Evolutionary conservation across 1,140 invertebrate genomes (phyloP).

Genomic region (Augochlora pura): DNA sequence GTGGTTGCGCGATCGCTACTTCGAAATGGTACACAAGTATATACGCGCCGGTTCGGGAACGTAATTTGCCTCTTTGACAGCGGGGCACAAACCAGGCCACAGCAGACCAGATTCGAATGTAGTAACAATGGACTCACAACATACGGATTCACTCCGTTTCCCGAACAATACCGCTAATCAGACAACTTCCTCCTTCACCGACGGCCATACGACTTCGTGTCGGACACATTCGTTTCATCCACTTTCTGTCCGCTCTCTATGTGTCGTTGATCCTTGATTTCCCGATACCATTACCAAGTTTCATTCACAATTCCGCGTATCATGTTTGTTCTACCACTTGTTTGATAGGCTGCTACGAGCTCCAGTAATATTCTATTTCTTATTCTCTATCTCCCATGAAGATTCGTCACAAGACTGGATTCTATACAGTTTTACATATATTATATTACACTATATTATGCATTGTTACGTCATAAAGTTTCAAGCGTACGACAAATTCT

Average conservation of each 20-base stretch:
- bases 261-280: background rate
- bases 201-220: background rate
- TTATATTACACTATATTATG: no score
- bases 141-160: conserved; percentile 47
- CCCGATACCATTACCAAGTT: background rate
- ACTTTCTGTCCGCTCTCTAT: background rate
- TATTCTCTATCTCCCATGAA: no score
- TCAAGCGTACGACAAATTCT: no score
- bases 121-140: conserved; percentile 46
- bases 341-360: no score
- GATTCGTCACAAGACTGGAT: no score
- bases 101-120: conserved; percentile 48
- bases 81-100: conserved; percentile 24
- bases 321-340: no score
- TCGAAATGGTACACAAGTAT: conserved; percentile 19
- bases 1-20: background rate
- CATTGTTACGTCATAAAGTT: no score
- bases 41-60: conserved; percentile 17
- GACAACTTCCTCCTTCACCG: conserved; percentile 36
- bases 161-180: conserved; percentile 59
- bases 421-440: no score
- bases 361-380: no score
- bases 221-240: background rate
- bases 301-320: background rate
- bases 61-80: conserved; percentile 59